These are phyloP conservation scores for Crocuta crocuta DNA, from an alignment of 2,113 vertebrate genomes.

Conservation along the genomic window DNA sequence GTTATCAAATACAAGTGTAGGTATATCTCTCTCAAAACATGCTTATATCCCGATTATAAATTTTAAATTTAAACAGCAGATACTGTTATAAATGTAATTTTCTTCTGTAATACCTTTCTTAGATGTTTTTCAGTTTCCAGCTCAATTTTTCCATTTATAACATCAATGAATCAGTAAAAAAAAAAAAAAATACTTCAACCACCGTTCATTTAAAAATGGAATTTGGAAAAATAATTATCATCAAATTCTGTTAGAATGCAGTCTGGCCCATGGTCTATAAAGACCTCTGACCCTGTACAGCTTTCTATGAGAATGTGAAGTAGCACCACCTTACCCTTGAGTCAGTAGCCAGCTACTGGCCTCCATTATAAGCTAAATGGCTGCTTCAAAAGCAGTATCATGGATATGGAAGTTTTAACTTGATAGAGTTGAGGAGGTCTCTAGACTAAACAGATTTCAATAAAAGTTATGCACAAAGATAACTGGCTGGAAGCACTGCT, in stretches of 20 bases:
- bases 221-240: not conserved
- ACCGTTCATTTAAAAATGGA: not conserved
- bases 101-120: not conserved
- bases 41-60: not conserved
- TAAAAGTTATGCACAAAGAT: conserved; percentile 53
- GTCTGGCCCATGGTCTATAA: not conserved
- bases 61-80: not conserved
- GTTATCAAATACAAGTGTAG: not conserved
- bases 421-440: conserved; percentile 1
- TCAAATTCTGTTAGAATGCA: conserved; percentile 27
- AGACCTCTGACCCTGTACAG: not conserved
- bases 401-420: conserved; percentile 4
- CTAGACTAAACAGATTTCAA: conserved; percentile 55
- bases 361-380: not conserved
- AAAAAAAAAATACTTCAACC: not conserved
- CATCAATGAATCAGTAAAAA: conserved; percentile 3
- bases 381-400: not conserved
- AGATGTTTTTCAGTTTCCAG: not conserved
- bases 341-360: not conserved
- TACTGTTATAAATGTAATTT: not conserved
- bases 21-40: not conserved
- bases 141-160: not conserved
- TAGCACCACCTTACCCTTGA: not conserved
- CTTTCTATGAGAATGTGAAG: not conserved
- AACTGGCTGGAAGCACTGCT: conserved; percentile 45